These are phyloP conservation scores for Salarias fasciatus DNA, from an alignment of 2,797 vertebrate species.

Conservation along the genomic window DNA sequence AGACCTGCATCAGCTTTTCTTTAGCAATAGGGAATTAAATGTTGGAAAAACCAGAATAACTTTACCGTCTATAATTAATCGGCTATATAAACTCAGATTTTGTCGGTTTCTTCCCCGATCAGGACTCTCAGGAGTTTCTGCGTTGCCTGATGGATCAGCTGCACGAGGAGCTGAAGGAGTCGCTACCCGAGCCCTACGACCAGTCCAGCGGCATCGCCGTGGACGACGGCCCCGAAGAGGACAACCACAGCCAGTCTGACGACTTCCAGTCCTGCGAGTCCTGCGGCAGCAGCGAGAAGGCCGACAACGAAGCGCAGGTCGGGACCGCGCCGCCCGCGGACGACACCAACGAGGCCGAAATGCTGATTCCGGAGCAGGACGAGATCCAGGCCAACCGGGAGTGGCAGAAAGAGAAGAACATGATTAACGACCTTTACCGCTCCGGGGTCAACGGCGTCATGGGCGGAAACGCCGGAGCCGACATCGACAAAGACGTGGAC, in stretches of 20 bases:
- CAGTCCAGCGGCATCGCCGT: slow-evolving; percentile 69
- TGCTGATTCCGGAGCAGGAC: slow-evolving; percentile 89
- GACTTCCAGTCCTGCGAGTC: slow-evolving; percentile 96
- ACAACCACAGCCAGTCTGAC: slow-evolving; percentile 90
- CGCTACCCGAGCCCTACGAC: slow-evolving; percentile 86
- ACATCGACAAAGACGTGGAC: slow-evolving; percentile 92
- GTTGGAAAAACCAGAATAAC: too few relatives aligned
- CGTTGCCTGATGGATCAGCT: slow-evolving; percentile 98
- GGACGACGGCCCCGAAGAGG: slow-evolving; percentile 85
- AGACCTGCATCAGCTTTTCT: background rate
- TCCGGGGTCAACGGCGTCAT: slow-evolving; percentile 61
- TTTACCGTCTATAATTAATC: slow-evolving; percentile 16
- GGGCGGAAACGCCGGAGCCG: slow-evolving; percentile 79
- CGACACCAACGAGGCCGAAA: slow-evolving; percentile 90
- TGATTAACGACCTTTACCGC: slow-evolving; percentile 89
- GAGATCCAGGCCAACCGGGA: slow-evolving; percentile 90
- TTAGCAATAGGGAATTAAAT: slow-evolving; percentile 6
- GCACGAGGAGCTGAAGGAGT: slow-evolving; percentile 96
- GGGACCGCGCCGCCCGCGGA: slow-evolving; percentile 55
- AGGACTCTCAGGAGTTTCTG: slow-evolving; percentile 99
- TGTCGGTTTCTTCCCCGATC: slow-evolving; percentile 2
- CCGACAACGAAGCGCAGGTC: slow-evolving; percentile 84
- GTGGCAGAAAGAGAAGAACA: slow-evolving; percentile 92
- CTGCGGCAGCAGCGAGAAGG: slow-evolving; percentile 89
- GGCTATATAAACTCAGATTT: slow-evolving; percentile 5